phyloP scores from a whole-genome alignment of 1,140 invertebrate genomes.

The Ephestia elutella region DNA sequence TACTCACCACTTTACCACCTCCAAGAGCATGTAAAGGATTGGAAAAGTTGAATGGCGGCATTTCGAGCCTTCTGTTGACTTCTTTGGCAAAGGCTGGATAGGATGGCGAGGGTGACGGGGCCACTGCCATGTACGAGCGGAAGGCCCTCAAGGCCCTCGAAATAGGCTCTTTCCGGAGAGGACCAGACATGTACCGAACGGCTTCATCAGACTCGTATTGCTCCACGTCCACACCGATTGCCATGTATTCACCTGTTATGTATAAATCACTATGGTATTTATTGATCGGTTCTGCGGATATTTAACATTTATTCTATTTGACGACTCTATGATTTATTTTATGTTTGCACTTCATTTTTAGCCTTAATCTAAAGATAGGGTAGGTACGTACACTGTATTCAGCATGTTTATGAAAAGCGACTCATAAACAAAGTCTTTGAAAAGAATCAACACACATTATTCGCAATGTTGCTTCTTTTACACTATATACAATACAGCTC shows the following conservation, averaged over 20 bases:
- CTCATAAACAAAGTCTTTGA: background rate
- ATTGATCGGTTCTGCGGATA: too few species aligned
- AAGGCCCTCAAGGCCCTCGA: conserved; percentile 76
- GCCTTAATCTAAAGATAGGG: too few species aligned
- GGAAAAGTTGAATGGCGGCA: conserved; percentile 88
- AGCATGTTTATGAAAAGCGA: too few species aligned
- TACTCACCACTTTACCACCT: conserved; percentile 81
- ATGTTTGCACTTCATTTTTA: too few species aligned
- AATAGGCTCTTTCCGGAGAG: conserved; percentile 77
- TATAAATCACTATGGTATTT: background rate
- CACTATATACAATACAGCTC: background rate
- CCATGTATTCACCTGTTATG: conserved; percentile 86
- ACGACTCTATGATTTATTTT: too few species aligned
- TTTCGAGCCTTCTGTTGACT: conserved; percentile 86
- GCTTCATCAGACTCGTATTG: conserved; percentile 86
- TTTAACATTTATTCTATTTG: too few species aligned
- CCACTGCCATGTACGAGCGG: conserved; percentile 83
- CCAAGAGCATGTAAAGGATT: conserved; percentile 84
- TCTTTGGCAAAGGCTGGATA: conserved; percentile 84
- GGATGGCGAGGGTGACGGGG: conserved; percentile 80
- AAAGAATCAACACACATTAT: conserved; percentile 15
- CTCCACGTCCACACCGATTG: conserved; percentile 92
- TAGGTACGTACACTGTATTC: too few species aligned
- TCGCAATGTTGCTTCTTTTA: background rate
- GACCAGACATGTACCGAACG: conserved; percentile 82